These are phyloP conservation scores for Sapayoa aenigma DNA, from an alignment of 2,113 vertebrate species.

Conservation along the genomic window DNA sequence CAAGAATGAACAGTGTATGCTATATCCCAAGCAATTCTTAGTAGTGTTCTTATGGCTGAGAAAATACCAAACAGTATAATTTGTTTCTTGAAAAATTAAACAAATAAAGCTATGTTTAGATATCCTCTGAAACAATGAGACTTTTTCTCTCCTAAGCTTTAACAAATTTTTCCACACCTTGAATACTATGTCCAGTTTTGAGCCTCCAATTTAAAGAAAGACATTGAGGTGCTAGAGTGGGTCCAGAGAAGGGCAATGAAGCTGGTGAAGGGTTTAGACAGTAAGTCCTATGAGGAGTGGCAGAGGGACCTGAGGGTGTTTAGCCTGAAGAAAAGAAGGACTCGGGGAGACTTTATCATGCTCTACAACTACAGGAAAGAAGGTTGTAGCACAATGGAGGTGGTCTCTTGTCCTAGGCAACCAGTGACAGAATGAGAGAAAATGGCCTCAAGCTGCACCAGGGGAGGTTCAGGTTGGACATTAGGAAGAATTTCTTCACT, in stretches of 20 bases:
- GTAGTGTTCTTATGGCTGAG: neutral
- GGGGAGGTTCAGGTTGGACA: neutral
- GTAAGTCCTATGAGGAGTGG: neutral
- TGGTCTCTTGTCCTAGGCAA: neutral
- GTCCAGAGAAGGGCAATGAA: neutral
- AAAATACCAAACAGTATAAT: neutral
- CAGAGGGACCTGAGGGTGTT: neutral
- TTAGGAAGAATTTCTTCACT: neutral
- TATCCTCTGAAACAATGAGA: neutral
- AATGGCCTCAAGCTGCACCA: neutral
- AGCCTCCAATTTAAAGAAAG: neutral
- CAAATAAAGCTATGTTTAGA: neutral
- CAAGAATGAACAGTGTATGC: neutral
- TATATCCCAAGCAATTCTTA: neutral
- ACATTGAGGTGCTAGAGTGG: fast-evolving
- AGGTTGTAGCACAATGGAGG: too few species aligned
- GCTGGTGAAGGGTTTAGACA: neutral
- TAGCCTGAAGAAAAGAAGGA: neutral
- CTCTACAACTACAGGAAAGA: neutral
- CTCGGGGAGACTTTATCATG: too few species aligned
- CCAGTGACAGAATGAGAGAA: neutral
- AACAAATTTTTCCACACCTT: neutral
- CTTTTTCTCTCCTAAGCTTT: neutral
- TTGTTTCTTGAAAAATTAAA: neutral
- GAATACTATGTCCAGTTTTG: neutral